Evolutionary conservation across 2,888 invertebrate species (phyloP), one percentile per base, ranked within the genome.

Genomic region (Lepeophtheirus nordmannii): DNA sequence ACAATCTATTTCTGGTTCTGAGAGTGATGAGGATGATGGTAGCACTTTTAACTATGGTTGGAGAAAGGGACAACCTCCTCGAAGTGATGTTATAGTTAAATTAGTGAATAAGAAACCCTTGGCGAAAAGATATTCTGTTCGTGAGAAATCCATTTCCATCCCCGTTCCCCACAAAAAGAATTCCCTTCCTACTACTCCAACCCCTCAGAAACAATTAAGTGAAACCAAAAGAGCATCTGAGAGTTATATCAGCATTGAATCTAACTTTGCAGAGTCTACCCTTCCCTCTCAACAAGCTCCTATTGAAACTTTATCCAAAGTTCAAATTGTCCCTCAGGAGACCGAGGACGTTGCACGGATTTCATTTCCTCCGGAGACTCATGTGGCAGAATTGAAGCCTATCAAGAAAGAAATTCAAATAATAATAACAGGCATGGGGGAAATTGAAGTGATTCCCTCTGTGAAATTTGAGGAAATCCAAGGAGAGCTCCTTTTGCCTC

Each of bases 11-110:
- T 22, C 22, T 20, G 63, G 30, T 12, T 37, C 30, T 10, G 56
- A 56, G 20, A 30, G 37, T 20, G 63, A 22, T 53, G 30, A 30
- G 30, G 63, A 53, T 10, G 53, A 17, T 20, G 37, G 53, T 14
- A 14, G 20, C 12, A 63, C 63, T 12, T 53, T n/a, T 53, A 63
- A 53, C 30, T 23, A 23, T 20, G 66, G 66, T 10, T 66, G 66
- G 66, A 38, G 66, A 23, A 66, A 66, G 22, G 66, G 66, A 14
- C 66, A 66, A 41, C 66, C 66, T 10, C 66, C 66, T 20, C 30
- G 66, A 23, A 39, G 60, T 41, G 66, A 66, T 46, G 66, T 66
- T 12, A 58, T 66, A 9, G 66, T 66, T 9, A 66, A 60, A 41
- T 46, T 60, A 14, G 20, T 30, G 12, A 30, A 14, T 12, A 58